Evolutionary conservation across 2,113 vertebrate species (phyloP).

Genomic region (Loxodonta africana): DNA sequence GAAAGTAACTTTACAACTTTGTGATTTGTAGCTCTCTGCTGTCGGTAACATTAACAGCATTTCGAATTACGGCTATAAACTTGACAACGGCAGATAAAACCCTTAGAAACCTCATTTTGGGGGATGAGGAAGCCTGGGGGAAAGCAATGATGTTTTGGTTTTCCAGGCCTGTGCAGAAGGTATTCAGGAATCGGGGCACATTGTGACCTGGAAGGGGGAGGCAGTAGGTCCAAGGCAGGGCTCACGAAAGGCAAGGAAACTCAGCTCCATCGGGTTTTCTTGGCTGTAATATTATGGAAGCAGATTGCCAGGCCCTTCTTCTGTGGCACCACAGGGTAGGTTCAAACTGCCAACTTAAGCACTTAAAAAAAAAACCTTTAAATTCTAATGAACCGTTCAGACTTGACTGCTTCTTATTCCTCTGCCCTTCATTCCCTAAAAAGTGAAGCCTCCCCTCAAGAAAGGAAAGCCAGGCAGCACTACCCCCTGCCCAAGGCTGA

Average conservation of each 20-base stretch:
- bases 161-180: constrained; percentile 18
- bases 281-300: not conserved
- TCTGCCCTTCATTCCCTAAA: not conserved
- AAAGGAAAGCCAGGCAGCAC: not conserved
- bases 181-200: not conserved
- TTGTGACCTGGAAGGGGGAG: not conserved
- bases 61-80: constrained; percentile 89
- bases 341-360: not conserved
- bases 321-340: not conserved
- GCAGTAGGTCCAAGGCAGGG: not conserved
- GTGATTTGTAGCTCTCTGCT: constrained; percentile 91
- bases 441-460: not conserved
- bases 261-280: not conserved
- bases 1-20: constrained; percentile 91
- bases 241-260: not conserved
- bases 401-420: not conserved
- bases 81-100: constrained; percentile 84
- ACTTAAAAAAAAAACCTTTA: not conserved
- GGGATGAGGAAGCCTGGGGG: constrained; percentile 50
- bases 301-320: not conserved
- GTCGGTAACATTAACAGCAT: constrained; percentile 91
- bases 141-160: constrained; percentile 71
- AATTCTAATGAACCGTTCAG: not conserved
- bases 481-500: rapidly evolving
- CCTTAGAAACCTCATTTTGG: constrained; percentile 72